A percentile compares a stretch with the other conserved stretches of the same genome.
Conservation (phyloP, 2,888 invertebrate genomes). For the Orthosia gracilis region DNA sequence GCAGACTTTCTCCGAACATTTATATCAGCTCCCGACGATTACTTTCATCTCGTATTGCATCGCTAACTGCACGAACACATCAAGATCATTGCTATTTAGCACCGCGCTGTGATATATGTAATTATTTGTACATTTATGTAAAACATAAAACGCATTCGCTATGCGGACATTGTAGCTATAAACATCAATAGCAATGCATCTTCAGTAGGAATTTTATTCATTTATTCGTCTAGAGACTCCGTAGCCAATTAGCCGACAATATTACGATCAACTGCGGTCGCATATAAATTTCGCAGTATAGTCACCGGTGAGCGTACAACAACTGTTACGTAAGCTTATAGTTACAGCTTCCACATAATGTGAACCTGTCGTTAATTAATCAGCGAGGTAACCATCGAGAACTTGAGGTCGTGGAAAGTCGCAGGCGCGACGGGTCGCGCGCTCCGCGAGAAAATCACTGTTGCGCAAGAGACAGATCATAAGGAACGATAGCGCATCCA, state of each 20-base stretch:
- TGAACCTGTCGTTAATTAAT: conserved; percentile 66
- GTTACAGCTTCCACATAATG: conserved; percentile 55
- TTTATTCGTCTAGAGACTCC: conserved; percentile 10
- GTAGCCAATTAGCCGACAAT: conserved; percentile 26
- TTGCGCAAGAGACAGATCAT: conserved; percentile 68
- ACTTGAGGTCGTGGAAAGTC: conserved; percentile 80
- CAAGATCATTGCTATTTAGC: conserved; percentile 43
- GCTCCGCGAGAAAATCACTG: conserved; percentile 70
- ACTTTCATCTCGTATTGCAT: conserved; percentile 68
- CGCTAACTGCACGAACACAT: conserved; percentile 45
- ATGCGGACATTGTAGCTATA: conserved; percentile 33
- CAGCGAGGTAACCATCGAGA: conserved; percentile 59
- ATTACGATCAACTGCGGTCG: conserved; percentile 10
- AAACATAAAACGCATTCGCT: conserved; percentile 17
- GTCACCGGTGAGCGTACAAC: conserved; percentile 27
- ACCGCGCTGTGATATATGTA: conserved; percentile 38
- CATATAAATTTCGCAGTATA: conserved; percentile 41
- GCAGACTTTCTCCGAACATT: conserved; percentile 72
- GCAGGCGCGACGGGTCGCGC: conserved; percentile 63
- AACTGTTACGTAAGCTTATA: conserved; percentile 49
- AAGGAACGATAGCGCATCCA: conserved; percentile 50
- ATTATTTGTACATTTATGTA: conserved; percentile 51
- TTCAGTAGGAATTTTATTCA: conserved; percentile 28
- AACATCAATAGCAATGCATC: conserved; percentile 30
- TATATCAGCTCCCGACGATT: conserved; percentile 60